phyloP scores from a whole-genome alignment of 2,797 vertebrate species.

The Gouania willdenowi region DNA sequence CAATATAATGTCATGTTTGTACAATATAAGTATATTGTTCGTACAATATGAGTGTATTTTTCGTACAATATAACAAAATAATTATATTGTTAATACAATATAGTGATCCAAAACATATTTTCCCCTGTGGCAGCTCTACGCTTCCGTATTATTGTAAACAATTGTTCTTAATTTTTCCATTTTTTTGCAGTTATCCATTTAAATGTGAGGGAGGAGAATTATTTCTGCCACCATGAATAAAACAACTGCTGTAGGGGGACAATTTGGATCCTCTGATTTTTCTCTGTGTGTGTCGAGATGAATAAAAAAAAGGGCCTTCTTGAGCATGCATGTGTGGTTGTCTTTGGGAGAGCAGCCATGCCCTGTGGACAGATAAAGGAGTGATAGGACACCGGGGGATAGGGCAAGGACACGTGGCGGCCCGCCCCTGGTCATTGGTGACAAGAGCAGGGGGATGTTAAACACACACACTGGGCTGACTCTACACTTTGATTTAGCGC shows the following conservation, averaged over 20 bases:
- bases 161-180: slow-evolving; percentile 2
- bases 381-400: slow-evolving; percentile 78
- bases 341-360: slow-evolving; percentile 73
- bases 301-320: slow-evolving; percentile 66
- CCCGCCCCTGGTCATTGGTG: slow-evolving; percentile 77
- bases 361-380: slow-evolving; percentile 78
- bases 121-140: no score
- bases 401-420: slow-evolving; percentile 76
- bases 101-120: no score
- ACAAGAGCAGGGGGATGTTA: slow-evolving; percentile 76
- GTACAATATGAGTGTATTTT: no score
- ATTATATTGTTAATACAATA: no score
- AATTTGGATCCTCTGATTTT: slow-evolving; percentile 70
- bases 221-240: slow-evolving; percentile 62
- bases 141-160: slow-evolving; percentile 36
- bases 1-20: no score
- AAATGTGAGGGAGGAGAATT: slow-evolving; percentile 12
- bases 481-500: slow-evolving; percentile 79
- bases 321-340: slow-evolving; percentile 72
- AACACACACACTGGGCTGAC: slow-evolving; percentile 76
- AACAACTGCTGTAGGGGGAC: slow-evolving; percentile 68
- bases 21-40: no score
- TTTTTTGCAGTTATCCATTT: slow-evolving; percentile 32
- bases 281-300: slow-evolving; percentile 69
- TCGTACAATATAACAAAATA: no score